Percentiles rank a stretch among this genome's conserved stretches.
Conservation (phyloP, 2,113 vertebrate genomes). For the Sylvia atricapilla region DNA sequence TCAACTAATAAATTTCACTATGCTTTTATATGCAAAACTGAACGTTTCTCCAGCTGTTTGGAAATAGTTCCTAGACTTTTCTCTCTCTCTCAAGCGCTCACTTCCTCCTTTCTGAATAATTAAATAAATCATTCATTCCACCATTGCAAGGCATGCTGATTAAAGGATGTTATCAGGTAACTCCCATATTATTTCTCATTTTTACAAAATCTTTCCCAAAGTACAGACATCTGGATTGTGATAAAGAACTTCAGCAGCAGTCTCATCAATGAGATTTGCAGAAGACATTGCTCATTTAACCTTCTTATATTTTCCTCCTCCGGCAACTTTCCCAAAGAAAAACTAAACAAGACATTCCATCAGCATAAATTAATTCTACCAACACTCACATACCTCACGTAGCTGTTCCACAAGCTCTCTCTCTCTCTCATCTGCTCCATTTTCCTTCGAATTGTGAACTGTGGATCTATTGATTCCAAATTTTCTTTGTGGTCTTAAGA, state of each 20-base stretch:
- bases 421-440: conserved; percentile 92
- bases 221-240: background rate
- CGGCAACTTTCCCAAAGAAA: background rate
- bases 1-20: background rate
- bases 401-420: conserved; percentile 81
- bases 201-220: background rate
- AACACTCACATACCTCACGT: conserved; percentile 78
- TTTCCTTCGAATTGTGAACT: conserved; percentile 93
- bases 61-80: background rate
- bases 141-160: background rate
- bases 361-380: background rate
- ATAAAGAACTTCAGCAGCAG: background rate
- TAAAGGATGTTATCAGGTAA: background rate
- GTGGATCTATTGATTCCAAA: conserved; percentile 89
- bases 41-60: background rate
- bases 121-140: background rate
- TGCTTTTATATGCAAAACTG: background rate
- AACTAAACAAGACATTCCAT: background rate
- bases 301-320: background rate
- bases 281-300: background rate
- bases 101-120: background rate
- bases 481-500: conserved; percentile 88
- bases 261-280: background rate
- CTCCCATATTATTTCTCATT: background rate
- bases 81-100: background rate